phyloP scores from a whole-genome alignment of 2,888 invertebrate species.

The Onchidella celtica region DNA sequence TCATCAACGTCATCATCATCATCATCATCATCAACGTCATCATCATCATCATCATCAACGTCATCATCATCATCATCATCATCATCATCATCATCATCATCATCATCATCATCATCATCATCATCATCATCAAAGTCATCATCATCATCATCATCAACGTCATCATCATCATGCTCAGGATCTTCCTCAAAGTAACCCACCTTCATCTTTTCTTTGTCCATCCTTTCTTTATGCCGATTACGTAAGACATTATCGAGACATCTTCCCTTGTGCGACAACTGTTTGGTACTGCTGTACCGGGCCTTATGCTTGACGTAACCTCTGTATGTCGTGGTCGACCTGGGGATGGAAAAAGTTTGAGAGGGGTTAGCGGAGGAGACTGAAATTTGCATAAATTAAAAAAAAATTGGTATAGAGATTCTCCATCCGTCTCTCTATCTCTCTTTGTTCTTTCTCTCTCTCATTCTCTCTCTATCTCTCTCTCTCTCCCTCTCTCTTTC shows the following conservation, averaged over 20 bases:
- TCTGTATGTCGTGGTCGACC: neutral
- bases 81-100: constrained; percentile 41
- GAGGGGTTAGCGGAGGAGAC: too few species aligned
- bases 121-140: constrained; percentile 38
- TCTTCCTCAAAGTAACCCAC: neutral
- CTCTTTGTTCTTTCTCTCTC: too few species aligned
- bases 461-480: too few species aligned
- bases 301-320: neutral
- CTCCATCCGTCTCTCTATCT: too few species aligned
- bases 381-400: too few species aligned
- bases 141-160: too few species aligned
- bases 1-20: neutral
- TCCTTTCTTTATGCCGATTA: constrained; percentile 30
- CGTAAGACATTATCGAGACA: constrained; percentile 9
- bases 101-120: constrained; percentile 29
- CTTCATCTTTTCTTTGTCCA: constrained; percentile 40
- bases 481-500: too few species aligned
- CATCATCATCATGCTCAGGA: constrained; percentile 21
- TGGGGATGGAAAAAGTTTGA: neutral
- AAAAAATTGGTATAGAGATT: too few species aligned
- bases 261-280: neutral
- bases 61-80: too few species aligned
- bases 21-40: too few species aligned
- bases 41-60: too few species aligned
- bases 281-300: neutral